phyloP scores from a whole-genome alignment of 2,113 vertebrate genomes.

The Rhynchopsitta pachyrhyncha region DNA sequence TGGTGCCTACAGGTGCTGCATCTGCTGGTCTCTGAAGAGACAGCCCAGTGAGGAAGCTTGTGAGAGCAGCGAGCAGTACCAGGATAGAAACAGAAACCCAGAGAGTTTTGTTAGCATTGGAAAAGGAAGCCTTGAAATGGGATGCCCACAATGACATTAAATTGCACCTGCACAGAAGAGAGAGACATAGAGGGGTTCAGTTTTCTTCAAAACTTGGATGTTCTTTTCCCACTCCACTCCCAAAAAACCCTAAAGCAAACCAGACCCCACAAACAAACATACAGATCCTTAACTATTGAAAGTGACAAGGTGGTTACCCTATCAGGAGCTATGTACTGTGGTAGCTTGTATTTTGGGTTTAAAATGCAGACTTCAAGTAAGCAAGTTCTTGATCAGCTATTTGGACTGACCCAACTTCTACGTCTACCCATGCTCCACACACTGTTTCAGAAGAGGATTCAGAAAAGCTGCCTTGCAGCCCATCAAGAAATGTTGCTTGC shows the following conservation, averaged over 20 bases:
- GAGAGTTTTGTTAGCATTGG: conserved; percentile 71
- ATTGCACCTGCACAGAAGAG: conserved; percentile 29
- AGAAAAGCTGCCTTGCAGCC: not conserved
- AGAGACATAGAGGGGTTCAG: not conserved
- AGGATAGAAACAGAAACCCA: conserved; percentile 80
- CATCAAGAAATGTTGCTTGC: not conserved
- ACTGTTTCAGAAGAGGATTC: not conserved
- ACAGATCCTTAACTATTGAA: not conserved
- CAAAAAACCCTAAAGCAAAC: not conserved
- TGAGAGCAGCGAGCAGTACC: conserved; percentile 82
- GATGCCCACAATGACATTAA: conserved; percentile 25
- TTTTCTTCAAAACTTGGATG: not conserved
- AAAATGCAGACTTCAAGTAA: not conserved
- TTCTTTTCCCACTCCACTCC: not conserved
- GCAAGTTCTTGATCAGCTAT: not conserved
- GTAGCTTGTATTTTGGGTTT: not conserved
- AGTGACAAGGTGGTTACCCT: not conserved
- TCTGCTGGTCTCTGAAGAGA: conserved; percentile 87
- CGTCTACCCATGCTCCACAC: not conserved
- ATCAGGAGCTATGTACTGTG: not conserved
- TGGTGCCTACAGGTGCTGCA: conserved; percentile 84
- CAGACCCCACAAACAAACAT: not conserved
- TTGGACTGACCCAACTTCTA: not conserved
- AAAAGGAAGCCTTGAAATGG: conserved; percentile 58
- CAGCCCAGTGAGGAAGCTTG: conserved; percentile 83